Evolutionary conservation across 1,140 invertebrate genomes (phyloP).

Genomic region (Drosophila auraria): DNA sequence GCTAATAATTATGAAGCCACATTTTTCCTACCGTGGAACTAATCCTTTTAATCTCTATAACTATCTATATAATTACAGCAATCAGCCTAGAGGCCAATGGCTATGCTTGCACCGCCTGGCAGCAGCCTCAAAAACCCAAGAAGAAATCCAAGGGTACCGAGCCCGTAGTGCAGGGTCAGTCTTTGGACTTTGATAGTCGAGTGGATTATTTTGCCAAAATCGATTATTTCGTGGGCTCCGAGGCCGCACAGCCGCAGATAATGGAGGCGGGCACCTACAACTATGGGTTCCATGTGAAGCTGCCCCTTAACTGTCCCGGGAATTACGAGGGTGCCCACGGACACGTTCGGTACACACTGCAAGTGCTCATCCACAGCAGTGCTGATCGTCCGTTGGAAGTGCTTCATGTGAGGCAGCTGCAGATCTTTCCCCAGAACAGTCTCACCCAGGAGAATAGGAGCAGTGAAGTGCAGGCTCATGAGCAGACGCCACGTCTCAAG

Average conservation of each 20-base stretch:
- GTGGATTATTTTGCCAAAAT: slow-evolving; percentile 77
- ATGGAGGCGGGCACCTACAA: slow-evolving; percentile 86
- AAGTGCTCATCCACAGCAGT: slow-evolving; percentile 88
- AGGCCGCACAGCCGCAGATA: slow-evolving; percentile 57
- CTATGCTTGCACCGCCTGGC: slow-evolving; percentile 63
- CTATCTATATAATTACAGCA: slow-evolving; percentile 32
- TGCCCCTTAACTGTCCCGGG: slow-evolving; percentile 88
- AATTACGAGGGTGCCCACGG: slow-evolving; percentile 90
- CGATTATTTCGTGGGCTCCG: slow-evolving; percentile 80
- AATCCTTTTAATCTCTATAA: neutral
- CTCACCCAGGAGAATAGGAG: slow-evolving; percentile 63
- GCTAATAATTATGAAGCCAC: neutral
- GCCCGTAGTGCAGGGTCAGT: slow-evolving; percentile 12
- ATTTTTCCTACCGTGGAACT: neutral
- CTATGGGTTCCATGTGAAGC: slow-evolving; percentile 87
- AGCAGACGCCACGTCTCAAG: slow-evolving; percentile 48
- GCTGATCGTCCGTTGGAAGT: slow-evolving; percentile 88
- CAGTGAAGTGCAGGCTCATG: slow-evolving; percentile 34
- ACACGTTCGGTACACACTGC: slow-evolving; percentile 89
- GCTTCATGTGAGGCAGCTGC: slow-evolving; percentile 88
- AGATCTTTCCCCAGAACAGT: slow-evolving; percentile 88
- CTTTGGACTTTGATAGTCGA: slow-evolving; percentile 50
- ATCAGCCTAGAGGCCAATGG: slow-evolving; percentile 69
- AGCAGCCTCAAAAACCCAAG: slow-evolving; percentile 35
- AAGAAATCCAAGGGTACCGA: slow-evolving; percentile 40